These are phyloP conservation scores for Mya arenaria DNA, from an alignment of 1,140 invertebrate genomes.

Conservation along the genomic window DNA sequence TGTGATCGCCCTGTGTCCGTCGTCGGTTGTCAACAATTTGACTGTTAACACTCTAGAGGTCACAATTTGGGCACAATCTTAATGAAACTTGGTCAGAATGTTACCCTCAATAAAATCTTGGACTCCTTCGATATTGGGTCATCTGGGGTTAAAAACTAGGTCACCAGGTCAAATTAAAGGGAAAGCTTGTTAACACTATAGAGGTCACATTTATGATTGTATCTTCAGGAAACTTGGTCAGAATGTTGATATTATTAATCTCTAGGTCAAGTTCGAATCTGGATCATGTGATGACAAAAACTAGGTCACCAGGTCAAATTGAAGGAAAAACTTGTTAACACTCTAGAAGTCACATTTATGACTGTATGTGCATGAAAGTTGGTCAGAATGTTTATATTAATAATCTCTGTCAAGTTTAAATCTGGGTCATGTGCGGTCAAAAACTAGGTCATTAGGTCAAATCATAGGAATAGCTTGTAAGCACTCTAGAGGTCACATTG, in stretches of 20 bases:
- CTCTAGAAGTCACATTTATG: neutral
- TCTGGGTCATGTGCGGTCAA: neutral
- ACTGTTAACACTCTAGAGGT: too few species aligned
- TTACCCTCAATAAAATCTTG: too few species aligned
- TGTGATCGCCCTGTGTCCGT: too few species aligned
- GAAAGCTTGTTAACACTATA: neutral
- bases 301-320: neutral
- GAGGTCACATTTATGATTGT: neutral
- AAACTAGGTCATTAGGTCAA: neutral
- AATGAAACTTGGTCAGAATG: too few species aligned
- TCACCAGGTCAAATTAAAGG: too few species aligned
- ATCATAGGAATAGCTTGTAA: neutral
- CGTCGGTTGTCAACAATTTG: too few species aligned
- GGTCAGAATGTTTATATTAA: neutral
- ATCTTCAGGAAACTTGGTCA: neutral
- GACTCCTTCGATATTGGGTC: too few species aligned
- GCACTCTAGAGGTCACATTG: neutral
- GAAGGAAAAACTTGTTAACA: neutral
- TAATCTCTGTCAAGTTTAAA: neutral
- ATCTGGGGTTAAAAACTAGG: too few species aligned
- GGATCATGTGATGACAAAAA: neutral
- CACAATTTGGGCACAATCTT: too few species aligned
- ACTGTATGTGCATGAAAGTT: neutral
- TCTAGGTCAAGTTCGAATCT: neutral
- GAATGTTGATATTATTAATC: neutral